Conservation (phyloP, 1,140 invertebrate genomes). For the Drosophila punjabiensis region DNA sequence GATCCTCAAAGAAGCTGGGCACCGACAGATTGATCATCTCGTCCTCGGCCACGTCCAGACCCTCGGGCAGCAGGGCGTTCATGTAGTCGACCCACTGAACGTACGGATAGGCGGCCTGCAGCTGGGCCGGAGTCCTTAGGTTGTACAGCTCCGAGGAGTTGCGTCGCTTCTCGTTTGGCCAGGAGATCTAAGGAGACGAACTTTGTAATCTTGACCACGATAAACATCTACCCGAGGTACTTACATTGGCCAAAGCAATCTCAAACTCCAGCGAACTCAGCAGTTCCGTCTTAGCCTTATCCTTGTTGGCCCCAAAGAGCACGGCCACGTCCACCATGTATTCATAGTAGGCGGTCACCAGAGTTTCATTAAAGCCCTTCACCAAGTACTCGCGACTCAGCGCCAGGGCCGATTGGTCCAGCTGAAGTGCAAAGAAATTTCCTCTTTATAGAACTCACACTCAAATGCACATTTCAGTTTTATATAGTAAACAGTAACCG, state of each 20-base stretch:
- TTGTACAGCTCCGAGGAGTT: conserved; percentile 97
- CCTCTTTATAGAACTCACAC: background rate
- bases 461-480: background rate
- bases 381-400: conserved; percentile 95
- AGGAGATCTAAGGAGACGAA: conserved; percentile 89
- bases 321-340: conserved; percentile 96
- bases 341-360: conserved; percentile 92
- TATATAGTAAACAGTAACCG: background rate
- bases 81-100: conserved; percentile 89
- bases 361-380: conserved; percentile 92
- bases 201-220: background rate
- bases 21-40: conserved; percentile 94
- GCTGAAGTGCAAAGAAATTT: conserved; percentile 86
- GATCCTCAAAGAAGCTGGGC: conserved; percentile 90
- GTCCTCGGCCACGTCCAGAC: conserved; percentile 87
- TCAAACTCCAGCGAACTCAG: conserved; percentile 95
- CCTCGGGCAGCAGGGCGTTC: conserved; percentile 89
- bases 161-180: conserved; percentile 95
- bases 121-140: conserved; percentile 92
- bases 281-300: conserved; percentile 90
- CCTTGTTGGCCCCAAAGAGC: conserved; percentile 92
- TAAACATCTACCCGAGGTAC: background rate
- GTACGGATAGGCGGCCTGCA: conserved; percentile 90
- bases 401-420: conserved; percentile 96
- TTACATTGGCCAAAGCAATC: conserved; percentile 96